phyloP scores from a whole-genome alignment of 2,113 vertebrate species.

The Cyanistes caeruleus region DNA sequence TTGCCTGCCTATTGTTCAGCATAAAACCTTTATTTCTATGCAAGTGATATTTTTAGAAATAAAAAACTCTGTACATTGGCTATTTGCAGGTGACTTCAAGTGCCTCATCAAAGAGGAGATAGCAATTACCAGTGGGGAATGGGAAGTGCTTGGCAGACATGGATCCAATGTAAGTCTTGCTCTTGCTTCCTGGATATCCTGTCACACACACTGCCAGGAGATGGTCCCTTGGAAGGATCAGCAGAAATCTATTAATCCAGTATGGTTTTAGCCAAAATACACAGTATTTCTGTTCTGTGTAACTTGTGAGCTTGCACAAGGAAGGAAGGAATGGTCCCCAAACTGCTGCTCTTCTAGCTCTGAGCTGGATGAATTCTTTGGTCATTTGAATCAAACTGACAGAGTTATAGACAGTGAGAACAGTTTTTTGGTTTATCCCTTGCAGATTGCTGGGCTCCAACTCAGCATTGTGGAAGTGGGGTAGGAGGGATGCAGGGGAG shows the following conservation, averaged over 20 bases:
- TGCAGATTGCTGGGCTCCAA: neutral
- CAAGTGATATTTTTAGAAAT: neutral
- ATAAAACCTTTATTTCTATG: neutral
- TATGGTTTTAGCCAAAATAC: neutral
- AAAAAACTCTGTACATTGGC: neutral
- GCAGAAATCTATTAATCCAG: neutral
- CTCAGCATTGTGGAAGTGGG: neutral
- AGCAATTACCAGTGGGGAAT: constrained; percentile 81
- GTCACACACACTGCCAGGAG: neutral
- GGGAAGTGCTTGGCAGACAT: constrained; percentile 85
- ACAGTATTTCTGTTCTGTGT: neutral
- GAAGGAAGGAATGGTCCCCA: neutral
- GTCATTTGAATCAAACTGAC: neutral
- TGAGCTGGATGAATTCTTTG: neutral
- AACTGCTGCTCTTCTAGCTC: neutral
- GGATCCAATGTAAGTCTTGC: constrained; percentile 79
- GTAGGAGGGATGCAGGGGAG: rapidly evolving
- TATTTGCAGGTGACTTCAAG: constrained; percentile 80
- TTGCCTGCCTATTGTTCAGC: neutral
- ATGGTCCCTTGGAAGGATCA: neutral
- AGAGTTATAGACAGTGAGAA: neutral
- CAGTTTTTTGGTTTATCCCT: neutral
- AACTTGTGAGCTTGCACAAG: neutral
- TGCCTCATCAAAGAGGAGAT: constrained; percentile 82
- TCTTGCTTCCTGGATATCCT: neutral